A percentile compares a stretch with the other conserved stretches of the same genome.
Conservation (phyloP, 1,140 invertebrate species). For the Lordiphosa collinella region DNA sequence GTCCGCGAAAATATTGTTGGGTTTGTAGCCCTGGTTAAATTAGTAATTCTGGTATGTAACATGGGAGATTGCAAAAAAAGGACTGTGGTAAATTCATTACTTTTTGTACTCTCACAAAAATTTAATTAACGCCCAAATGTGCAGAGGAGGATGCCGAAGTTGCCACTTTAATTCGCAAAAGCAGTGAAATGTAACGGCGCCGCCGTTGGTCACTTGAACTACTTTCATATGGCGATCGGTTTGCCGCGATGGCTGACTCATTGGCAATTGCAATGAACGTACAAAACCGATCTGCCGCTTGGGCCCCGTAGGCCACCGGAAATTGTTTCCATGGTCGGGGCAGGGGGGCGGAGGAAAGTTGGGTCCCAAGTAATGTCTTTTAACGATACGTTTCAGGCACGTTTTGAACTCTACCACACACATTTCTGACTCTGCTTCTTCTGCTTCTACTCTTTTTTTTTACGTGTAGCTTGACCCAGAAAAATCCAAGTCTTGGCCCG, state of each 20-base stretch:
- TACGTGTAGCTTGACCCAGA: slow-evolving; percentile 61
- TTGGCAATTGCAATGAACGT: slow-evolving; percentile 34
- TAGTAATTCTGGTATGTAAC: too few species aligned
- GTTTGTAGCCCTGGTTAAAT: too few species aligned
- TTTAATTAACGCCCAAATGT: slow-evolving; percentile 61
- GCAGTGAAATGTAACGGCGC: slow-evolving; percentile 68
- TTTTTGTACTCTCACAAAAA: too few species aligned
- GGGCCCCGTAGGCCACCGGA: slow-evolving; percentile 50
- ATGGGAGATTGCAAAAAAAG: too few species aligned
- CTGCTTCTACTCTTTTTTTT: slow-evolving; percentile 14
- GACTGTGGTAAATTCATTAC: too few species aligned
- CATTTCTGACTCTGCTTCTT: slow-evolving; percentile 10
- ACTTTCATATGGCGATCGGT: slow-evolving; percentile 40
- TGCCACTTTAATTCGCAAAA: slow-evolving; percentile 44
- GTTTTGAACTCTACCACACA: slow-evolving; percentile 63
- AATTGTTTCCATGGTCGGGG: slow-evolving; percentile 44
- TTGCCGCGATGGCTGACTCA: slow-evolving; percentile 2
- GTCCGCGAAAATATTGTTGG: too few species aligned
- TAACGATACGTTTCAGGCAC: slow-evolving; percentile 60
- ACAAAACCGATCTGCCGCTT: slow-evolving; percentile 4
- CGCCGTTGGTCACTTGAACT: slow-evolving; percentile 65
- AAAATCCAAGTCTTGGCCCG: slow-evolving; percentile 49
- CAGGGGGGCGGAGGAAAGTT: background rate
- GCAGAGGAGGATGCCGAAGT: background rate
- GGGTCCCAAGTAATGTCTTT: slow-evolving; percentile 35